Evolutionary conservation across 2,113 vertebrate genomes (phyloP), one percentile per base, ranked within the genome.

Genomic region (Eulemur rufifrons): DNA sequence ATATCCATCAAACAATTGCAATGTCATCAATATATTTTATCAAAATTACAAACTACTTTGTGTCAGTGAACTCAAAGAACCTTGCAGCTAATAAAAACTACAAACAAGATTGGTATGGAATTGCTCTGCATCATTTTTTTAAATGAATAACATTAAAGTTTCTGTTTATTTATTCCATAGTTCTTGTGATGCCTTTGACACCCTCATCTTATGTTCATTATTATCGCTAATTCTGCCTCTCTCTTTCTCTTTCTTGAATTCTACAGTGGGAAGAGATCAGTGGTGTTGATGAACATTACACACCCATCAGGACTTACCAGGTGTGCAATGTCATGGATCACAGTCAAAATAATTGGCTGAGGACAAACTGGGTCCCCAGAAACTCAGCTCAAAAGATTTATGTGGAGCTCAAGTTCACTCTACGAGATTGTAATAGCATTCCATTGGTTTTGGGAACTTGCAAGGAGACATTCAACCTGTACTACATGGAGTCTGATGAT

Each of bases 301-400:
- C 99, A 66, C 99, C 99, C 0, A 99, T 99, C 98, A 98, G 99
- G 98, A 99, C 99, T 76, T 99, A 99, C 98, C 99, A 99, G 97
- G 99, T 99, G 93, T 99, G 99, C 99, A 99, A 99, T 83, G 99
- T 99, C 95, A 99, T 99, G 99, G 99, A 99, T 96, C 99, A 99
- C 90, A 99, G 99, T 98, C 99, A 99, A 98, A 99, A 99, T 98
- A 99, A 99, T 94, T 99, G 99, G 99, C 99, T 99, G 98, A 99
- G 99, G 96, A 99, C 99, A 97, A 99, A 99, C 98, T 99, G 99
- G 99, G 99, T 99, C 97, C 98, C 99, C 34, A 99, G 99, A 74
- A 99, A 99, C 97, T 99, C 99, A 29, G 99, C 99, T 89, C 99
- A 99, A 98, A 99, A 99, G 98, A 99, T 99, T 96, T 99, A 99